Evolutionary conservation across 2,888 invertebrate genomes (phyloP).

Genomic region (Horisme vitalbata): DNA sequence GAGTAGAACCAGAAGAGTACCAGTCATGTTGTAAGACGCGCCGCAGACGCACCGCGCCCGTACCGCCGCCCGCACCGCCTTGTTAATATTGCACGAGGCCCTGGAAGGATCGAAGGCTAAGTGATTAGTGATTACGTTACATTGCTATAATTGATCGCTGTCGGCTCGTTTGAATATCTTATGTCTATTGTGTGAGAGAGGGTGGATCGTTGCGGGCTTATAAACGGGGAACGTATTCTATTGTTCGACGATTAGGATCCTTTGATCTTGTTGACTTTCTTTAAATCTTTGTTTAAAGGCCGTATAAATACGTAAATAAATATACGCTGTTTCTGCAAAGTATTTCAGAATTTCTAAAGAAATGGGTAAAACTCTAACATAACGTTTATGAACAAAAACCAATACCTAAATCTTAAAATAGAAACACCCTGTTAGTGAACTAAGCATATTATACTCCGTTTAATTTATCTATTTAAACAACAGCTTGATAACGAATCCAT

Average conservation of each 20-base stretch:
- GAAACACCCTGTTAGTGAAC: neutral
- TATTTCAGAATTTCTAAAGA: too few species aligned
- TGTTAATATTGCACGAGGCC: slow-evolving; percentile 21
- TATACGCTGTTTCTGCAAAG: too few species aligned
- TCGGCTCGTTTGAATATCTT: slow-evolving; percentile 12
- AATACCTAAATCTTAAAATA: too few species aligned
- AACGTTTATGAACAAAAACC: too few species aligned
- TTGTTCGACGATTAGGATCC: too few species aligned
- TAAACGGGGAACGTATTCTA: too few species aligned
- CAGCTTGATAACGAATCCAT: slow-evolving; percentile 10
- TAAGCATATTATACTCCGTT: slow-evolving; percentile 3
- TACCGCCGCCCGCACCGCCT: neutral
- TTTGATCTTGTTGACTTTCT: too few species aligned
- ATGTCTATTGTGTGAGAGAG: neutral
- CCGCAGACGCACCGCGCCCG: neutral
- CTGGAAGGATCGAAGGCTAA: slow-evolving; percentile 21
- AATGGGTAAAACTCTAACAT: too few species aligned
- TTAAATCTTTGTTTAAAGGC: too few species aligned
- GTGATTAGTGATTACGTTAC: slow-evolving; percentile 31
- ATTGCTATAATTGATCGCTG: slow-evolving; percentile 24
- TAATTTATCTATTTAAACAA: slow-evolving; percentile 3
- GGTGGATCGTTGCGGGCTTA: neutral
- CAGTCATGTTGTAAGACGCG: too few species aligned
- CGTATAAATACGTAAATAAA: too few species aligned
- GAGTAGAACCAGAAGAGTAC: too few species aligned